Base-by-base conservation (phyloP, 2,113 vertebrate genomes). In the Epinephelus lanceolatus region DNA sequence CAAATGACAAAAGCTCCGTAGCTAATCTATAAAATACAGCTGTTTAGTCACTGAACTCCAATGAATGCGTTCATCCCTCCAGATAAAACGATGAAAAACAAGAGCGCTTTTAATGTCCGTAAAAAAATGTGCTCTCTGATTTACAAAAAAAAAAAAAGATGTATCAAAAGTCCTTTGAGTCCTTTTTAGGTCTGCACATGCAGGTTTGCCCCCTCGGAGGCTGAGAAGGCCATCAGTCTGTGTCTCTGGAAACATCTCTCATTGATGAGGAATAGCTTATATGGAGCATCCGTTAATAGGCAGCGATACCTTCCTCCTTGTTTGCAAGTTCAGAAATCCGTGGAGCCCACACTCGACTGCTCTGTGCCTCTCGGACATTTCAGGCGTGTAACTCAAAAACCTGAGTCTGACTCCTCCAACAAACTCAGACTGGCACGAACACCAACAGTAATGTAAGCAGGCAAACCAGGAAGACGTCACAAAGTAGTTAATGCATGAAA, bases 21-120 rank as follows among this genome's bases (percentile, higher is more conserved):
- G 76, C 93, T 95, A 95, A 73, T 81, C 93, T 95, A 94, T 81
- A 94, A 93, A 95, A 94, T 90, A 92, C 89, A 92, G 89, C 87
- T 72, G 84, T 91, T 92, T 84, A 91, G 91, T 92, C 86, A 76
- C 72, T 74, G 91, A 90, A 85, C 57, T 87, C 40, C 52, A 65
- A 88, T 71, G 71, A 80, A 76, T 9, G 71, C 9, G 30, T 86
- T 74, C 47, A 45, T 83, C 85, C 47, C 60, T 87, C 76, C 78
- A 40, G 75, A 86, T 53, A 83, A 78, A 79, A 85, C 17, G 37
- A 83, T 76, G 71, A 78, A 85, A 88, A 83, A 71, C 1, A 19
- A 71, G 83, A 88, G 81, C 65, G n/a, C 69, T 86, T 84, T 71
- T 53, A 69, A 77, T 6, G 71, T 90, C 88, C 60, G 37, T 90